Evolutionary conservation across 2,113 vertebrate genomes (phyloP).

Genomic region (Pygoscelis antarcticus): DNA sequence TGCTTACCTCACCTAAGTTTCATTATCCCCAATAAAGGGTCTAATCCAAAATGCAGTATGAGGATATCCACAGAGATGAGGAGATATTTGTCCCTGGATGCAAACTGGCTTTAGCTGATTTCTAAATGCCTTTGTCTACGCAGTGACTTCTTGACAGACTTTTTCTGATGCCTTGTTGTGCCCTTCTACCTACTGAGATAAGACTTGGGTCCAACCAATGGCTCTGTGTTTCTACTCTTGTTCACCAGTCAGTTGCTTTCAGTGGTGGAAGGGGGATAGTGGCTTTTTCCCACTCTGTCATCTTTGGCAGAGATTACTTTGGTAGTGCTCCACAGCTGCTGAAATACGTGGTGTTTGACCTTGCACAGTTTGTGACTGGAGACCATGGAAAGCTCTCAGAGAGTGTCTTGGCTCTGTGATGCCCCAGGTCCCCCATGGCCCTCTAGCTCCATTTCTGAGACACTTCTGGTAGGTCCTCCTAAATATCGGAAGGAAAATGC

Average conservation of each 20-base stretch:
- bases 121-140: neutral
- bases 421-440: accelerated
- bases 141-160: neutral
- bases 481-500: neutral
- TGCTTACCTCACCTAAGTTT: neutral
- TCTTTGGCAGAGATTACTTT: neutral
- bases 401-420: neutral
- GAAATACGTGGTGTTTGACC: accelerated
- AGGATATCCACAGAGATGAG: neutral
- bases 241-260: neutral
- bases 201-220: neutral
- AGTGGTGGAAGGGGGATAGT: neutral
- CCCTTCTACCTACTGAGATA: neutral
- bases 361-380: neutral
- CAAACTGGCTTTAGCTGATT: neutral
- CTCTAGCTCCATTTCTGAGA: neutral
- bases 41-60: neutral
- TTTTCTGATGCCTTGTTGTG: neutral
- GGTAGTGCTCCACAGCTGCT: neutral
- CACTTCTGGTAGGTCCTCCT: neutral
- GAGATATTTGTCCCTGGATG: neutral
- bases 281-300: neutral
- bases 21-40: neutral
- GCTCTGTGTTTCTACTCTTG: neutral
- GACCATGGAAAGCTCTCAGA: neutral